A percentile compares a stretch with the other conserved stretches of the same genome.
These are phyloP conservation scores for Lipotes vexillifer DNA, from an alignment of 2,113 vertebrate genomes.

Conservation along the genomic window DNA sequence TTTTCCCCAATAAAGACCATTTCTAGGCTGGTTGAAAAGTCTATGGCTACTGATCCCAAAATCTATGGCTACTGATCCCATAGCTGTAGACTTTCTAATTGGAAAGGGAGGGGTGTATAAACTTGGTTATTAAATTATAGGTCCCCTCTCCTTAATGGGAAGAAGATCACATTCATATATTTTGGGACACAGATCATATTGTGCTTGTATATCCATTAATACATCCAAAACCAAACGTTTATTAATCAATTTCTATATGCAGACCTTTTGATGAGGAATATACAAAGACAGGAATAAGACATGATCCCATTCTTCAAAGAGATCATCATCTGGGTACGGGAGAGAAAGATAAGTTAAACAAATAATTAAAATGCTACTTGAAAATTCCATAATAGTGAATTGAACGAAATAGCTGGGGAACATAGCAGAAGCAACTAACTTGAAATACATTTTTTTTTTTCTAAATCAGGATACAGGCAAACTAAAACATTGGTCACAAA, in stretches of 20 bases:
- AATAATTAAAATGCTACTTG: slow-evolving; percentile 13
- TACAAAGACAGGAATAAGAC: background rate
- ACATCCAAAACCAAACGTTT: background rate
- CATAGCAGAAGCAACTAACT: background rate
- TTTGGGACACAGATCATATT: background rate
- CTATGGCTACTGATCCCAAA: background rate
- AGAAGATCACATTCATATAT: background rate
- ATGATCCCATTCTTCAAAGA: background rate
- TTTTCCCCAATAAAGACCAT: background rate
- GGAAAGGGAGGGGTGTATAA: background rate
- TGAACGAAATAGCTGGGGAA: background rate
- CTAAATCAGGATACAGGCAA: background rate
- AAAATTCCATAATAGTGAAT: background rate
- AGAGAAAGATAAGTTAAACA: background rate
- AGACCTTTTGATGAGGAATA: background rate
- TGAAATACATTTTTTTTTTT: background rate
- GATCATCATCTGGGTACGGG: background rate
- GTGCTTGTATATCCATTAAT: background rate
- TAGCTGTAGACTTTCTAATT: background rate
- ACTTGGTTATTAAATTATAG: background rate
- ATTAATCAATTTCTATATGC: background rate
- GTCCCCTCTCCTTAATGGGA: background rate
- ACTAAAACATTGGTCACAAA: background rate
- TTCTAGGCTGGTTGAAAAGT: background rate
- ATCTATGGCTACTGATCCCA: background rate